Base-by-base conservation (phyloP, 2,113 vertebrate genomes). In the Corythoichthys intestinalis region DNA sequence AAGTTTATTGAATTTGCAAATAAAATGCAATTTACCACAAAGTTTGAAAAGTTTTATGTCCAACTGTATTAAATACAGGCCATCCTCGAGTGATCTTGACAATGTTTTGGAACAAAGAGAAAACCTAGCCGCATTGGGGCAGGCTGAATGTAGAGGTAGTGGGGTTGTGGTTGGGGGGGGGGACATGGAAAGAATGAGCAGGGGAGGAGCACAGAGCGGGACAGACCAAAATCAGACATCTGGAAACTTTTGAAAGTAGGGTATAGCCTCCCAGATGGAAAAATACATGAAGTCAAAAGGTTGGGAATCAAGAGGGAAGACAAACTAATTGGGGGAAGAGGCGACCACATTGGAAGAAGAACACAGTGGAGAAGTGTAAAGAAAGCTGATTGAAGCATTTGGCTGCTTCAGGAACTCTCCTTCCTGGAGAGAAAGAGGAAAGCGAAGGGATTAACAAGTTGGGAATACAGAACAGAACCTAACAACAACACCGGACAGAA, bases 191-290 rank as follows among this genome's bases (percentile, higher is more conserved):
- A 66, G 75, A 72, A 75, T 28, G 2, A 63, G 47, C 72, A 71
- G 50, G 73, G 86, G 73, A 69, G 79, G 74, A 58, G 73, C 67
- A 59, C 9, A 41, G 15, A 71, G 50, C 17, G 50, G 56, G 59
- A 41, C 39, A 35, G 67, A 69, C 82, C 69, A 44, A 75, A 63
- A 39, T 71, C 70, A 70, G 67, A 84, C 86, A 92, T 93, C 92
- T 93, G 92, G 90, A 91, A 91, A 76, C 67, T 72, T 82, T 91
- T 83, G 72, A 68, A 65, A n/a, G 5, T 64, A 65, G 73, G 6
- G 2, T 47, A n/a, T 50, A 79, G 28, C 9, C 4, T 69, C 6
- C 41, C 38, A 67, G 12, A 52, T 67, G 60, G 56, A 66, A 64
- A 66, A 38, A 48, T 38, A 63, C 6, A 38, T 58, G 5, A 12